Evolutionary conservation across 1,140 invertebrate species (phyloP), one percentile per base, ranked within the genome.

Genomic region (Drosophila guanche): DNA sequence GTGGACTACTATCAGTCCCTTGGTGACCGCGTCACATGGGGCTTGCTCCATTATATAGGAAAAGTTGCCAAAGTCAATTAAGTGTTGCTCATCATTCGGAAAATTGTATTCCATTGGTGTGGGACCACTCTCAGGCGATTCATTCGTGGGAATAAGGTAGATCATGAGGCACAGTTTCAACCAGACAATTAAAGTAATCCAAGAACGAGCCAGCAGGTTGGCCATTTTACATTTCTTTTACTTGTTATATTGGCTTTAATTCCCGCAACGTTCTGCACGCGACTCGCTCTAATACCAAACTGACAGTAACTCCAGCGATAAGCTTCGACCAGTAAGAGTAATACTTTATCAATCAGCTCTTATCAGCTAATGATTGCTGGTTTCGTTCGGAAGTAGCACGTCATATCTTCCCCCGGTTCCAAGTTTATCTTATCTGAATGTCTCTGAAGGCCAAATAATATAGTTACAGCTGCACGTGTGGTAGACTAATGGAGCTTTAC

Each of bases 1-100:
- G 79, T 96, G 94, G 1, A 96, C 92, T 43, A 96, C 75, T 20
- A 95, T 93, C 7, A 96, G 69, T 20, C 92, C 70, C 16, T 92
- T 5, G 88, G 91, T 29, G 70, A 91, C 27, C 59, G 37, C n/a
- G 62, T 71, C 12, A 67, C 94, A 94, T 2, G 91, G 79, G 8
- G 92, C 70, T 47, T 94, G 93, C 62, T 93, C 93, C 1, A 93
- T 90, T 22, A 89, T 89, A 71, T 94, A 95, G 29, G 90, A 73
- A 63, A 95, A 94, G 66, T 93, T 85, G 5, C 91, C 91, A 10
- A 95, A 88, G 80, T 94, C 92, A 51, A 95, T 94, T 20, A 88
- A 79, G 90, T 57, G 89, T 70, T 90, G 90, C 0, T 4, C 12
- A 5, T 22, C 20, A 1, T 6, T 6, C n/a, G 37, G 2, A 12